Percentiles rank a stretch among this genome's conserved stretches.
Evolutionary conservation across 2,113 vertebrate genomes (phyloP).

Genomic region (Mugil cephalus): DNA sequence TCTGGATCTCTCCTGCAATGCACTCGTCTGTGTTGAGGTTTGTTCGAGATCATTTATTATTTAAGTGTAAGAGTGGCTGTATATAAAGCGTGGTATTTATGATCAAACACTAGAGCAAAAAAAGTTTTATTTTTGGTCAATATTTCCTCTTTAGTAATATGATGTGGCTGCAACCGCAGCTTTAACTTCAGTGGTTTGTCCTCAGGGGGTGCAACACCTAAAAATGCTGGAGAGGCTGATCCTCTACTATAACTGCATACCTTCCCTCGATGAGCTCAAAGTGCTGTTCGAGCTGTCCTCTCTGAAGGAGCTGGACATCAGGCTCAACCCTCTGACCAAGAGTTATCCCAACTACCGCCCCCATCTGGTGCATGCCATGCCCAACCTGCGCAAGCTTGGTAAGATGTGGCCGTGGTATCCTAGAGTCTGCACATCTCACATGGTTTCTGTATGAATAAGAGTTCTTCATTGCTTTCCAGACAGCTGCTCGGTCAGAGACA

Average conservation of each 20-base stretch:
- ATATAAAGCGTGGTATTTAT: background rate
- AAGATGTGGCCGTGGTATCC: background rate
- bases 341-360: constrained; percentile 82
- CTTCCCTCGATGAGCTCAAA: constrained; percentile 82
- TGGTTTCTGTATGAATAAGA: background rate
- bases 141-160: no score
- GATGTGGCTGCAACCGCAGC: no score
- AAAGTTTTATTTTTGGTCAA: no score
- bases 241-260: constrained; percentile 87
- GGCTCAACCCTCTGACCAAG: constrained; percentile 86
- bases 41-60: background rate
- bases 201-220: constrained; percentile 85
- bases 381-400: constrained; percentile 84
- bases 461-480: constrained; percentile 65
- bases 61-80: background rate
- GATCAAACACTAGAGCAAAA: background rate
- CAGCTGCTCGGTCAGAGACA: constrained; percentile 82
- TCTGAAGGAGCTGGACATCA: constrained; percentile 85
- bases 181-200: background rate
- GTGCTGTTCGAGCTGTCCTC: constrained; percentile 76
- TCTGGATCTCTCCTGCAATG: constrained; percentile 86
- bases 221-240: constrained; percentile 84
- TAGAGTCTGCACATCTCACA: background rate
- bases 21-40: constrained; percentile 84
- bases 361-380: constrained; percentile 82